Evolutionary conservation across 2,888 invertebrate species (phyloP), one percentile per base, ranked within the genome.

Genomic region (Dendrolimus houi): DNA sequence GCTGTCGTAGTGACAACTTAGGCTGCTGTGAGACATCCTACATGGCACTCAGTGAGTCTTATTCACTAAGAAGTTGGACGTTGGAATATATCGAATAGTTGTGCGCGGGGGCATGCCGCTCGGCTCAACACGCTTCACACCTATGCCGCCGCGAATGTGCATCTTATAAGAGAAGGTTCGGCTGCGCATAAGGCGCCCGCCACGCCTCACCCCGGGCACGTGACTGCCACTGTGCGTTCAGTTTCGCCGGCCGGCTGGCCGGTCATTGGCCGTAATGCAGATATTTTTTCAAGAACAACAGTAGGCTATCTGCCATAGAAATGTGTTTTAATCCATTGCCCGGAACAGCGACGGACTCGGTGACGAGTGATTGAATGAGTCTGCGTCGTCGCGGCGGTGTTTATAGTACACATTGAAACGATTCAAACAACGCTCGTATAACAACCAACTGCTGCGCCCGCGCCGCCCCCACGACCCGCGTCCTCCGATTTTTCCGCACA

Each of bases 1-100:
- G 82, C 84, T 85, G 85, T 87, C 87, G 75, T 88, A 89, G 76
- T 86, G 88, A 85, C 85, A 87, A 80, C 79, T 88, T 62, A 88
- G 80, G 81, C 89, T 90, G 82, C 87, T 89, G 83, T 89, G 90
- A 81, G 90, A 89, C 90, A 90, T 90, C 77, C 89, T 90, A 87
- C 90, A 89, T 89, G 87, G 85, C 88, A 87, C 83, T 81, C 75
- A 68, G 75, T 69, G 78, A 79, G 78, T 79, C 75, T 81, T 71
- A 68, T 81, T 77, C 81, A 83, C 83, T 79, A 75, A 66, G 55
- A 61, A 69, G 72, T 77, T 74, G 81, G 29, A 67, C 81, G 81
- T 68, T 72, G 68, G 70, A 79, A 75, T 72, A 68, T 68, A 71
- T 69, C 64, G 74, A 72, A 66, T 71, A 47, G 68, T 72, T 63